These are phyloP conservation scores for Nemapogon koenigi DNA, from an alignment of 2,888 invertebrate species.

Conservation along the genomic window DNA sequence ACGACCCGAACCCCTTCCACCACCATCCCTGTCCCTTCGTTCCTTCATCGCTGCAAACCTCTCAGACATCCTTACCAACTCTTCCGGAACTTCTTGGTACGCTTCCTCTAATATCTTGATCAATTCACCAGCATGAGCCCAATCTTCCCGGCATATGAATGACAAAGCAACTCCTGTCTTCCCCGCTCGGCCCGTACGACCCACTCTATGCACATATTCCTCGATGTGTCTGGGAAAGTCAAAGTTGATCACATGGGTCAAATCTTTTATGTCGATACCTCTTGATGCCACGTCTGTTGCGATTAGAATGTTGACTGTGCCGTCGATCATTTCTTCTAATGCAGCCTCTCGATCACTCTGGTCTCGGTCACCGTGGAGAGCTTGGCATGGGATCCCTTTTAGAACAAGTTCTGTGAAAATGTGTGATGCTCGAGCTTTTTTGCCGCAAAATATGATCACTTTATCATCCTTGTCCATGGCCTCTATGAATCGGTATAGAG, in stretches of 20 bases:
- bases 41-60: constrained; percentile 74
- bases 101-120: constrained; percentile 89
- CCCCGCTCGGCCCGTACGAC: constrained; percentile 93
- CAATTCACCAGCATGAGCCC: constrained; percentile 81
- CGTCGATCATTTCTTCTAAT: constrained; percentile 80
- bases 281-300: constrained; percentile 96
- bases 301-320: constrained; percentile 81
- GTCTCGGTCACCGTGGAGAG: constrained; percentile 90
- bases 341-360: constrained; percentile 82
- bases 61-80: constrained; percentile 77
- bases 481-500: constrained; percentile 72
- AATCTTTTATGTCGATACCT: constrained; percentile 89
- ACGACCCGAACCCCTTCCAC: constrained; percentile 37
- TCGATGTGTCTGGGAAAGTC: constrained; percentile 95
- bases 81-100: constrained; percentile 80
- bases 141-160: constrained; percentile 80
- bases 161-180: constrained; percentile 83
- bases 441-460: constrained; percentile 89
- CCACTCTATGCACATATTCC: constrained; percentile 96
- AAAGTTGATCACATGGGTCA: constrained; percentile 90
- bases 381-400: constrained; percentile 73
- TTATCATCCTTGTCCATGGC: constrained; percentile 80
- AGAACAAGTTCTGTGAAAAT: constrained; percentile 80
- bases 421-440: constrained; percentile 84
- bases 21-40: constrained; percentile 61